Evolutionary conservation across 2,888 invertebrate genomes (phyloP), one percentile per base, ranked within the genome.

Genomic region (Calameuta idolon): DNA sequence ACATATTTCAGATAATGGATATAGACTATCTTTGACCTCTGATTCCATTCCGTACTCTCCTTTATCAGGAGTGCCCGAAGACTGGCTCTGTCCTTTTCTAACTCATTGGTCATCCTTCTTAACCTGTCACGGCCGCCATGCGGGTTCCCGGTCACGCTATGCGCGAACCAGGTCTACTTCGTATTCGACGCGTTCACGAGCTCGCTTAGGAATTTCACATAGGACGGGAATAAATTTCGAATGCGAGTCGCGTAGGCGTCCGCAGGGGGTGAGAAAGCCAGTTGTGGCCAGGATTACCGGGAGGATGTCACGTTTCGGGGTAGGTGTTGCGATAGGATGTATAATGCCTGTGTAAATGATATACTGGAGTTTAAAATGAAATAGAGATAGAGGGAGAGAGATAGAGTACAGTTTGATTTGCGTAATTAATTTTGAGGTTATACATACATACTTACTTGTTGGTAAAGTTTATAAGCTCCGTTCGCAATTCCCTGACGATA

Each of bases 121-220:
- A 76, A 76, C 69, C 76, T 79, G 79, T 71, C 71, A 71, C 71
- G 34, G 79, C 71, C 76, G 75, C 78, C 78, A 76, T 78, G 78
- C 75, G 77, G 78, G 79, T 81, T 77, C 79, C 79, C 78, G 80
- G 77, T 81, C 79, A 79, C 82, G 80, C 77, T 79, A 80, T 80
- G 80, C 80, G 79, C 79, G 77, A 78, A 77, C 80, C 71, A 34
- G 31, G 71, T 74, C 79, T 80, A 80, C 79, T 89, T 86, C 85
- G 83, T 88, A 89, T 89, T 88, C 88, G 77, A 83, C 76, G 81
- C 80, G 79, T 79, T 73, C 73, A 76, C 80, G 79, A 80, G 81
- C 85, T 84, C 86, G 82, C 83, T 84, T 82, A 86, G 87, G 86
- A 84, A 88, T 87, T 86, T 82, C 87, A 75, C 77, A 37, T 71